Base-by-base conservation (phyloP, 2,113 vertebrate genomes). In the Lasiurus borealis region DNA sequence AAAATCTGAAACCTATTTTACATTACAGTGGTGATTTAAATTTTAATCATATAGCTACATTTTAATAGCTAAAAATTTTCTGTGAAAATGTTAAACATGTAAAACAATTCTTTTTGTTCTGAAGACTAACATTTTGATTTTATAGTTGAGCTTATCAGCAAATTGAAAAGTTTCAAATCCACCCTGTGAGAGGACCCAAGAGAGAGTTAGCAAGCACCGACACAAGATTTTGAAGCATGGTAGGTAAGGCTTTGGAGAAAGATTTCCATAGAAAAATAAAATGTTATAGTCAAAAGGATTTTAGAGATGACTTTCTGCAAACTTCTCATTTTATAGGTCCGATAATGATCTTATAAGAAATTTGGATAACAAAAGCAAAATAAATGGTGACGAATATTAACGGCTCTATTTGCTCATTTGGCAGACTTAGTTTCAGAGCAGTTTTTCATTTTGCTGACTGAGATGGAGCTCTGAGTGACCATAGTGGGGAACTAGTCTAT, bases 51-150 rank as follows among this genome's bases (percentile, higher is more conserved):
- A 46, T 12, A 83, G 77, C 57, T 88, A 88, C 76, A 88, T 93
- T 93, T 95, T 90, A 90, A 73, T 90, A 81, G 80, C 57, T 80
- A 64, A 94, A 72, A 8, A 12, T 73, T 90, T 88, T 77, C 62
- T 83, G 36, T 91, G 78, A 85, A 91, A 88, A 76, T 87, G 59
- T 86, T 76, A 88, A 92, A 88, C 54, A 21, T 88, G 66, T 21
- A 85, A 82, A 88, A 76, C 5, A 44, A 83, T 91, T 82, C 36
- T 94, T 93, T 87, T 93, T 89, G 12, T 69, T 95, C 96, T 90
- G 88, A 83, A 52, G 71, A 68, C 8, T 83, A 73, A 64, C 75
- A 46, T 94, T 96, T 92, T 90, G 88, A 85, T 85, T 92, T 96
- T 90, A 75, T 75, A 52, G 75, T 83, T 78, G 64, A 71, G 57